Evolutionary conservation across 2,797 vertebrate species (phyloP).

Genomic region (Pyrrhura leucotis): DNA sequence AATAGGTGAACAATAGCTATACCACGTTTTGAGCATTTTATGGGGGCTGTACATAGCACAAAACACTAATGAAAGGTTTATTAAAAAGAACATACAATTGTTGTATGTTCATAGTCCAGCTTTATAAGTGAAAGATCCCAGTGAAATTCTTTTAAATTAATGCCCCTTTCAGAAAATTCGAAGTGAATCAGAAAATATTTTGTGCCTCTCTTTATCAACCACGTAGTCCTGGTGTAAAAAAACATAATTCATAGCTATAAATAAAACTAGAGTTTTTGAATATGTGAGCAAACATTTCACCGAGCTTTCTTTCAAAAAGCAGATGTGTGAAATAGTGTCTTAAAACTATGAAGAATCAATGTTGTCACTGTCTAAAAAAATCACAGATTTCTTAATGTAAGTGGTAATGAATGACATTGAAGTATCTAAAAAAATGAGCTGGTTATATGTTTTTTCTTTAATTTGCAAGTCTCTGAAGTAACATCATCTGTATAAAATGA

Average conservation of each 20-base stretch:
- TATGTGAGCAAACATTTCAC: neutral
- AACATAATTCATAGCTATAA: neutral
- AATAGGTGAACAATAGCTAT: constrained; percentile 48
- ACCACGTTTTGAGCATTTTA: constrained; percentile 38
- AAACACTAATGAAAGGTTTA: constrained; percentile 17
- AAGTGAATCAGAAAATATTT: neutral
- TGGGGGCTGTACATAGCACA: neutral
- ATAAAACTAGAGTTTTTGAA: neutral
- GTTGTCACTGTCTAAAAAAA: neutral
- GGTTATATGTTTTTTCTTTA: neutral
- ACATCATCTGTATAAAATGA: neutral
- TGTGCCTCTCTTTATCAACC: neutral
- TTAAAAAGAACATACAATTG: neutral
- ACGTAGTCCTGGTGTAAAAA: neutral
- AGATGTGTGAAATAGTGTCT: neutral
- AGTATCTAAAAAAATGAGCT: neutral
- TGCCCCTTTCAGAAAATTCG: neutral
- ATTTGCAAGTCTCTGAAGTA: neutral
- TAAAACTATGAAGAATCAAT: neutral
- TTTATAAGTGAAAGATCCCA: neutral
- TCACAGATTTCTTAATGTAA: neutral
- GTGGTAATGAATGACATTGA: neutral
- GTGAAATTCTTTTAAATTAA: constrained; percentile 1
- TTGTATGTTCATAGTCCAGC: neutral
- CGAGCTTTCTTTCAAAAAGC: neutral